Percentiles rank a stretch among this genome's conserved stretches.
Evolutionary conservation across 2,888 invertebrate species (phyloP).

Genomic region (Bruchidius siliquastri): DNA sequence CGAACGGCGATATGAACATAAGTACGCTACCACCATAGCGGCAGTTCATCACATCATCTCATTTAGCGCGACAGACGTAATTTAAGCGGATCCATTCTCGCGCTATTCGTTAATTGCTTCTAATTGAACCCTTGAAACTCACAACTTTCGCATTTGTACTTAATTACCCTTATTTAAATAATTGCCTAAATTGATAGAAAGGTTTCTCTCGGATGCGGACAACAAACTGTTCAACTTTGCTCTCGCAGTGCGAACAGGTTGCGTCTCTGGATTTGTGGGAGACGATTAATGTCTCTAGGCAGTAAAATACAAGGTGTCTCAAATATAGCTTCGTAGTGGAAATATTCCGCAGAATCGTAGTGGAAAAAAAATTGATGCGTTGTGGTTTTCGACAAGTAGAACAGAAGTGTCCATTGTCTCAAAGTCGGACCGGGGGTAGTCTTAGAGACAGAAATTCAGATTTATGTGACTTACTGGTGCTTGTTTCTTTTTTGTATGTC

Average conservation of each 20-base stretch:
- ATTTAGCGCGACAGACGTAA: background rate
- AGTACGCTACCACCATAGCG: background rate
- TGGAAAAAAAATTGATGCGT: too few species aligned
- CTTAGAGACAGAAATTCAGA: too few species aligned
- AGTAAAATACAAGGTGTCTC: too few species aligned
- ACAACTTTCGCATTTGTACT: background rate
- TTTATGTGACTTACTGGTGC: too few species aligned
- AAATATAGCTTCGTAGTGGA: too few species aligned
- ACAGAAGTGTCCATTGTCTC: too few species aligned
- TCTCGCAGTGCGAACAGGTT: background rate
- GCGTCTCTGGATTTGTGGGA: background rate
- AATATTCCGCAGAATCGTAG: too few species aligned
- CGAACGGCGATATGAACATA: background rate
- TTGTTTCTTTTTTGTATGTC: too few species aligned
- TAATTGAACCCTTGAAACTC: background rate
- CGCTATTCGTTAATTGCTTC: background rate
- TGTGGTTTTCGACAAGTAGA: too few species aligned
- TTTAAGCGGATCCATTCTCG: background rate
- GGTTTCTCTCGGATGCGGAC: background rate
- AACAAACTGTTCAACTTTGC: background rate
- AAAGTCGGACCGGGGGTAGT: too few species aligned
- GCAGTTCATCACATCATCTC: background rate
- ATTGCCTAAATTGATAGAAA: background rate
- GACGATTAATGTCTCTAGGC: too few species aligned
- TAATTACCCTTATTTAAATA: background rate